Conservation (phyloP, 2,888 invertebrate genomes). For the Notodonta ziczac region DNA sequence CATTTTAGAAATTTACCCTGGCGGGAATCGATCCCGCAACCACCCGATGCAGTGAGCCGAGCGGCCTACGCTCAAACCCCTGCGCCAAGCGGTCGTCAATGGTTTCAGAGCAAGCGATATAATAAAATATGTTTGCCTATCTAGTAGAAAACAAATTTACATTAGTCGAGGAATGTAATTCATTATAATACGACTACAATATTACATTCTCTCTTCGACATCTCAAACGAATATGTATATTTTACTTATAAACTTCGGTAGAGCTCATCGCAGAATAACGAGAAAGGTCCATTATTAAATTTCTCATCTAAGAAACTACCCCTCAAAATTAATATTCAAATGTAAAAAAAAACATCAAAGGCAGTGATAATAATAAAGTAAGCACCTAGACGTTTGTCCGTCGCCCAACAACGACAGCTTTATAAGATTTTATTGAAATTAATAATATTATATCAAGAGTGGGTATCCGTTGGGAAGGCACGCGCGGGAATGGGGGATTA, state of each 20-base stretch:
- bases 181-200: too few relatives aligned
- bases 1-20: too few relatives aligned
- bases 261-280: neutral
- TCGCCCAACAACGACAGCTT: neutral
- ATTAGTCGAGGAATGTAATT: neutral
- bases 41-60: too few relatives aligned
- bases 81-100: too few relatives aligned
- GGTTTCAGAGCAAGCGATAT: too few relatives aligned
- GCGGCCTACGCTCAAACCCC: too few relatives aligned
- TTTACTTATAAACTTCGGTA: neutral
- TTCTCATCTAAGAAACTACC: too few relatives aligned
- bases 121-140: too few relatives aligned
- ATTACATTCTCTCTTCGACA: neutral
- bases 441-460: constrained; percentile 5
- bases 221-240: neutral
- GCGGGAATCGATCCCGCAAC: too few relatives aligned
- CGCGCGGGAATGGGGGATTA: constrained; percentile 5
- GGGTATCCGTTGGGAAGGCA: neutral
- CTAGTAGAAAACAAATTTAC: too few relatives aligned
- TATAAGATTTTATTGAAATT: constrained; percentile 7
- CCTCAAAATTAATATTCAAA: neutral
- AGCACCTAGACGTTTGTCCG: neutral
- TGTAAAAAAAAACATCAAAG: neutral
- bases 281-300: neutral
- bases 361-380: neutral